Base-by-base conservation (phyloP, 2,797 vertebrate species). In the Anniella stebbinsi region DNA sequence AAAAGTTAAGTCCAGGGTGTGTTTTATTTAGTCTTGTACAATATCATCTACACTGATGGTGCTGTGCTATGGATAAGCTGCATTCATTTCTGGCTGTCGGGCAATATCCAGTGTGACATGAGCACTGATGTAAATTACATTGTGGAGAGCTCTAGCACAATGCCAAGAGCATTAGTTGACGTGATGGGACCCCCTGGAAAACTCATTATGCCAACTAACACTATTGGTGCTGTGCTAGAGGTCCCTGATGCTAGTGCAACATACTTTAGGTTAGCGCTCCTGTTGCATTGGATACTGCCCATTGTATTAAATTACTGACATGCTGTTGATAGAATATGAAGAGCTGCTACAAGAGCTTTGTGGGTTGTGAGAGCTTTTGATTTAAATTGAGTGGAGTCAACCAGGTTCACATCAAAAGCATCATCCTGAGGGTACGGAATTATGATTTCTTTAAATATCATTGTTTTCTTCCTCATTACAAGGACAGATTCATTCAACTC, bases 1-100 rank as follows among this genome's bases (percentile, higher is more conserved):
- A 66, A 33, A 81, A 23, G 13, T 87, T 45, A n/a, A 57, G 9
- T 83, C 30, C 63, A 78, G 12, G 23, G 12, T 76, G 11, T 80
- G n/a, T 45, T 73, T 89, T 89, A n/a, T 89, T 89, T 72, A 80
- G 82, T n/a, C 51, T 48, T 85, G 7, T 5, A 75, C 69, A 85
- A 28, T 7, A 78, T 60, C 10, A 33, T 41, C n/a, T 28, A 51
- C 33, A 30, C 25, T 17, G 33, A 76, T 51, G 23, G n/a, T 51
- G 17, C 41, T 82, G 70, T 67, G n/a, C 60, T 81, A 63, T 87
- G 60, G 72, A 86, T 73, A 86, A 51, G 7, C 4, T 63, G 13
- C 57, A 86, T 41, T 54, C 30, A 23, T 57, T 15, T 57, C 54
- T 57, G 54, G 13, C 13, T 57, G 54, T 57, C 15, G 54, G 54